Conservation (phyloP, 2,888 invertebrate species). For the Branchipolynoe longqiensis region DNA sequence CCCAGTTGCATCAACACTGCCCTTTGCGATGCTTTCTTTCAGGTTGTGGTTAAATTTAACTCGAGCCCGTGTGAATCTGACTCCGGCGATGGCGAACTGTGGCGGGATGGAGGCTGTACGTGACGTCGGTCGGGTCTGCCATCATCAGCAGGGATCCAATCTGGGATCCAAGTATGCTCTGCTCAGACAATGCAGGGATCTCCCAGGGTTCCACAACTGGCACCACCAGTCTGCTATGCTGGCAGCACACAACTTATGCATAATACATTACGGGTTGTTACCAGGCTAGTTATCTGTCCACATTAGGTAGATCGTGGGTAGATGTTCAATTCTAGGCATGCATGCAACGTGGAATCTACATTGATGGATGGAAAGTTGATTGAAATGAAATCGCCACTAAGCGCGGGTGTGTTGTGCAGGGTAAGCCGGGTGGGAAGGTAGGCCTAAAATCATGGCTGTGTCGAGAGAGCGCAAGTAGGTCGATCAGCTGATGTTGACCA, state of each 20-base stretch:
- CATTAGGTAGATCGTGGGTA: too few species aligned
- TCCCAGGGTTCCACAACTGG: slow-evolving; percentile 2
- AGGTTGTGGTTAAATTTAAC: not conserved
- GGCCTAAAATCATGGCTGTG: too few species aligned
- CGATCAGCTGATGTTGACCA: slow-evolving; percentile 50
- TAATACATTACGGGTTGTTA: slow-evolving; percentile 53
- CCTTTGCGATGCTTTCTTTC: not conserved
- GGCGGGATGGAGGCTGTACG: not conserved
- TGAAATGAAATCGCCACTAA: too few species aligned
- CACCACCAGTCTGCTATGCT: not conserved
- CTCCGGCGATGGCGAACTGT: not conserved
- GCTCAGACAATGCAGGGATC: slow-evolving; percentile 8
- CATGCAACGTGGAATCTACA: too few species aligned
- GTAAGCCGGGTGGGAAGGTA: too few species aligned
- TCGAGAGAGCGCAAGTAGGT: slow-evolving; percentile 20
- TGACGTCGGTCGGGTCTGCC: not conserved
- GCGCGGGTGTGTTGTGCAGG: too few species aligned
- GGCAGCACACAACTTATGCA: slow-evolving; percentile 35
- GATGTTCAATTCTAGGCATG: not conserved
- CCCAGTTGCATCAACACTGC: not conserved
- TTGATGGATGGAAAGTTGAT: too few species aligned
- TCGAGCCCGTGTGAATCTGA: not conserved
- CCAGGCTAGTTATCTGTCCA: slow-evolving; percentile 17
- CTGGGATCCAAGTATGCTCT: not conserved
- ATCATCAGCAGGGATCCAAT: not conserved